Conservation (phyloP, 2,113 vertebrate genomes). For the Rhynchomys soricoides region DNA sequence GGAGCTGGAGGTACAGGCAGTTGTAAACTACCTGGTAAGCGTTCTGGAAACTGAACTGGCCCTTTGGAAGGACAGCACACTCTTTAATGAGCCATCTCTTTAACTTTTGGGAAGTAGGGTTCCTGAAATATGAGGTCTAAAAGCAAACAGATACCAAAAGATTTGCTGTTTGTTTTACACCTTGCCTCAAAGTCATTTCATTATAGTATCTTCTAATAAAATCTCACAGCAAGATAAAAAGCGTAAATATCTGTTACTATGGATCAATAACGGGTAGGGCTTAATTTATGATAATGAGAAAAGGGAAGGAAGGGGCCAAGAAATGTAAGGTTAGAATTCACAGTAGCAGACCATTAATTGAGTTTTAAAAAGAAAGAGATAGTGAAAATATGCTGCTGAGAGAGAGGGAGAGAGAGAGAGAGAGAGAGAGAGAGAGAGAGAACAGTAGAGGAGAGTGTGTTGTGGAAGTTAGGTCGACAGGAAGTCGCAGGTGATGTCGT, state of each 20-base stretch:
- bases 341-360: not conserved
- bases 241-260: not conserved
- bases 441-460: not conserved
- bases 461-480: not conserved
- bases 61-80: not conserved
- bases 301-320: not conserved
- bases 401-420: not conserved
- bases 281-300: conserved; percentile 41
- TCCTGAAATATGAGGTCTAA: not conserved
- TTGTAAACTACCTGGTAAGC: not conserved
- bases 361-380: not conserved
- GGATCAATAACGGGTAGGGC: not conserved
- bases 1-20: not conserved
- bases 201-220: not conserved
- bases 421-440: not conserved
- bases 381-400: not conserved
- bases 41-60: not conserved
- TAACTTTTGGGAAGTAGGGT: not conserved
- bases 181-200: not conserved
- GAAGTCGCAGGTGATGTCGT: conserved; percentile 19
- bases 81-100: not conserved
- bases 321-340: conserved; percentile 19
- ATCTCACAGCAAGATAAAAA: not conserved
- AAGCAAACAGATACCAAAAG: not conserved
- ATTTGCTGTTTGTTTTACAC: not conserved